These are phyloP conservation scores for Xerus inauris DNA, from an alignment of 2,113 vertebrate species.

Conservation along the genomic window DNA sequence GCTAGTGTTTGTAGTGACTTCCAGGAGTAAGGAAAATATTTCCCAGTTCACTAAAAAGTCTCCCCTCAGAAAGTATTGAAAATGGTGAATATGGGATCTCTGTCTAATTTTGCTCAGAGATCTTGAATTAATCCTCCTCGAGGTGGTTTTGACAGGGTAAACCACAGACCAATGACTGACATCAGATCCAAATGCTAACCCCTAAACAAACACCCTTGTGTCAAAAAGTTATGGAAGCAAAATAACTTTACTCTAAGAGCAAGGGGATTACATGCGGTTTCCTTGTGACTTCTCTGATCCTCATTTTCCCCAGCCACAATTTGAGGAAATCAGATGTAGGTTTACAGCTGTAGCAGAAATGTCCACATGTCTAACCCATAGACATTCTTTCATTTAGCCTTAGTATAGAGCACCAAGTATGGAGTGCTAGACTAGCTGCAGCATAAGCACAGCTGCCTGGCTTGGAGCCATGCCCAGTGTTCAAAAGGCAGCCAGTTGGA, in stretches of 20 bases:
- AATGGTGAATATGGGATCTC: too few relatives aligned
- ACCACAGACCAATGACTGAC: background rate
- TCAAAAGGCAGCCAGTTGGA: background rate
- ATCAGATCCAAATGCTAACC: background rate
- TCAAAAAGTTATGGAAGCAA: background rate
- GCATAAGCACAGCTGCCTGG: background rate
- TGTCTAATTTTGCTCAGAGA: background rate
- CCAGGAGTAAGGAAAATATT: background rate
- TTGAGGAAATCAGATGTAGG: background rate
- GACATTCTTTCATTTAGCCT: background rate
- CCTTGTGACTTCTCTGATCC: background rate
- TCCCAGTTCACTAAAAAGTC: background rate
- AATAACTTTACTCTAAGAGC: background rate
- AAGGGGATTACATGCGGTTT: background rate
- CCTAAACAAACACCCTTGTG: background rate
- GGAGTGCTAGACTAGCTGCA: background rate
- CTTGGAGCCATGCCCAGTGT: background rate
- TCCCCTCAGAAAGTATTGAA: background rate
- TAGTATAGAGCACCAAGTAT: background rate
- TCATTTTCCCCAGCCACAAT: background rate
- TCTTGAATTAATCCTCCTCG: background rate
- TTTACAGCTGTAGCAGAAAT: background rate
- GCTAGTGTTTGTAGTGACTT: background rate
- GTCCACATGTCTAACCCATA: background rate
- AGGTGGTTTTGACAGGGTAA: background rate